Base-by-base conservation (phyloP, 2,888 invertebrate species). In the Anagyrus pseudococci region DNA sequence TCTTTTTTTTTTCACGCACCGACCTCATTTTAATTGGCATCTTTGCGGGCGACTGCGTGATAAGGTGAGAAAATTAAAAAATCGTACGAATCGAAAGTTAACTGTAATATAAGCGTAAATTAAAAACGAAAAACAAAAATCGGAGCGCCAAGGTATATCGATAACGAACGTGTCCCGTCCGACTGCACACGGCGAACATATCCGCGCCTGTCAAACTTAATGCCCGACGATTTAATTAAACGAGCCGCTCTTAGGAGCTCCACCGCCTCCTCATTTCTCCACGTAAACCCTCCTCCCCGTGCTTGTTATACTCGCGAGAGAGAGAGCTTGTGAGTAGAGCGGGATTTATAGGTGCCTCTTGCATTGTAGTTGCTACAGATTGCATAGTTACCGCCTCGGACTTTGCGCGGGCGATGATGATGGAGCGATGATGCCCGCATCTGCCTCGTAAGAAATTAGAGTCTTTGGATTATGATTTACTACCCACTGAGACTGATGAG, bases 161-260 rank as follows among this genome's bases (percentile, higher is more conserved):
- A 50, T 44, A 49, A 55, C 44, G 52, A 55, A 44, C 33, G 40
- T 17, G 40, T 41, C 46, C 33, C 23, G 55, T 10, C 19, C 44
- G 49, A 46, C 47, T 52, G 22, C 57, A 41, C 60, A 57, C 52
- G 48, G 19, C 19, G 33, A 58, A 48, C 43, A 53, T 53, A 46
- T 15, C 37, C 17, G 41, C 2, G 19, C 26, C 46, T 58, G 62
- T 62, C 62, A 62, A 62, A 62, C 41, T 53, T 58, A 53, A 62
- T 53, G 47, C 41, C 47, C 41, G 53, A 58, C 48, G 58, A 62
- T 62, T 62, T 54, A 62, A 62, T 62, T 53, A 62, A 62, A 53
- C 47, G 58, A 54, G 37, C 48, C 25, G 33, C 44, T 53, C 15
- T 26, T 20, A 53, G 25, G n/a, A 37, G 22, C 48, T 20, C 20